Evolutionary conservation across 2,113 vertebrate species (phyloP).

Genomic region (Dromaius novaehollandiae): DNA sequence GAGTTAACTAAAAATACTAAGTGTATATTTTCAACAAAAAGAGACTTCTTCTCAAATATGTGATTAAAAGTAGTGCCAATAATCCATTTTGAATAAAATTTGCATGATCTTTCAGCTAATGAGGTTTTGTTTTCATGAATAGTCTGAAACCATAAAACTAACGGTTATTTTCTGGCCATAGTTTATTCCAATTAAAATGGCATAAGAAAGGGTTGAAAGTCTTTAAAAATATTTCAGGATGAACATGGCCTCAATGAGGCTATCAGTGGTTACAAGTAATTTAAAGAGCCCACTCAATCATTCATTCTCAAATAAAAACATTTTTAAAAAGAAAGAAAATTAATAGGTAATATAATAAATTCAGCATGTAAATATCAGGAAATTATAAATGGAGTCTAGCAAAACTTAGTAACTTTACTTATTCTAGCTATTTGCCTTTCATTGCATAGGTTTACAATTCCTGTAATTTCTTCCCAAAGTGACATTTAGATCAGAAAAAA

Average conservation of each 20-base stretch:
- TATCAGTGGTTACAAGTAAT: not conserved
- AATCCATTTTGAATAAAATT: not conserved
- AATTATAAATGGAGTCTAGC: not conserved
- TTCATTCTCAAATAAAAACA: not conserved
- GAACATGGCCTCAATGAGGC: not conserved
- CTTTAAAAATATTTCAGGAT: not conserved
- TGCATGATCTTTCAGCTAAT: not conserved
- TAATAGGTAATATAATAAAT: not conserved
- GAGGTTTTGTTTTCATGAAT: not conserved
- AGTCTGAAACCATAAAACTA: not conserved
- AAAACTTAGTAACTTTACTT: not conserved
- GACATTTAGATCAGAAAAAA: not conserved
- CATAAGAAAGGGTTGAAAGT: not conserved
- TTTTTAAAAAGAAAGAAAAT: not conserved
- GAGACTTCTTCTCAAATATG: not conserved
- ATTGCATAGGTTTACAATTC: not conserved
- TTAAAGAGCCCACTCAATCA: not conserved
- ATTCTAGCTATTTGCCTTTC: not conserved
- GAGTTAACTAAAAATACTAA: not conserved
- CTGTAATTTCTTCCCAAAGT: not conserved
- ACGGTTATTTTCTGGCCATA: accelerated
- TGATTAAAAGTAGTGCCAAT: not conserved
- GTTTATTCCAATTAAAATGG: not conserved
- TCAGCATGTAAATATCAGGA: not conserved
- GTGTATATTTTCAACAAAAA: not conserved